phyloP scores from a whole-genome alignment of 2,113 vertebrate species.

The Laticauda colubrina region DNA sequence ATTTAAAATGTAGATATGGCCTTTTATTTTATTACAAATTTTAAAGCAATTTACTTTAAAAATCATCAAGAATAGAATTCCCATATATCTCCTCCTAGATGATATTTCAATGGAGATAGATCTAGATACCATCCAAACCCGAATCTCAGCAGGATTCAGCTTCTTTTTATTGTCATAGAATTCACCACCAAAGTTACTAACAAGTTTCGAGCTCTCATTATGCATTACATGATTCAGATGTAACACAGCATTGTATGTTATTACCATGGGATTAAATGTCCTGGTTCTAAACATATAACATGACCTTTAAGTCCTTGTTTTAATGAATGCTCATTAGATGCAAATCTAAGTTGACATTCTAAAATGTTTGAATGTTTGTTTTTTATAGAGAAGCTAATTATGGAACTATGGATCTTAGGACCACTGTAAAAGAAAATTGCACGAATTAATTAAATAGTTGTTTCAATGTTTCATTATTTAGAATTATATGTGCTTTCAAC shows the following conservation, averaged over 20 bases:
- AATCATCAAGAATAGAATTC: not conserved
- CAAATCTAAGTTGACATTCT: not conserved
- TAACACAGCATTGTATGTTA: not conserved
- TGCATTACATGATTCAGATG: not conserved
- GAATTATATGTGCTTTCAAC: slow-evolving; percentile 50
- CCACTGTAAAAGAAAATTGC: slow-evolving; percentile 21
- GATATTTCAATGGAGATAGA: not conserved
- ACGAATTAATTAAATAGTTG: slow-evolving; percentile 56
- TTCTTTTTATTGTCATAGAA: not conserved
- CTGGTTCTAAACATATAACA: not conserved
- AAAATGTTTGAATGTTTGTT: not conserved
- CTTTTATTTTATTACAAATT: not conserved
- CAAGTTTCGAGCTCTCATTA: not conserved
- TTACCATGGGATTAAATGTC: not conserved
- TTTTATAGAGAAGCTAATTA: slow-evolving; percentile 1
- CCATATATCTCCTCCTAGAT: not conserved
- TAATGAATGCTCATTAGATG: not conserved
- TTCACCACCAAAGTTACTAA: not conserved
- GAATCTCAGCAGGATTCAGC: not conserved
- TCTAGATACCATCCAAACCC: not conserved
- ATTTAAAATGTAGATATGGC: not conserved
- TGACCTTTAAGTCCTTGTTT: not conserved
- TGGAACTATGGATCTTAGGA: not conserved
- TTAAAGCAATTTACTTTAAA: not conserved
- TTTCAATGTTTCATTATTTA: not conserved